Conservation (phyloP, 2,888 invertebrate genomes). For the Schizotus pectinicornis region DNA sequence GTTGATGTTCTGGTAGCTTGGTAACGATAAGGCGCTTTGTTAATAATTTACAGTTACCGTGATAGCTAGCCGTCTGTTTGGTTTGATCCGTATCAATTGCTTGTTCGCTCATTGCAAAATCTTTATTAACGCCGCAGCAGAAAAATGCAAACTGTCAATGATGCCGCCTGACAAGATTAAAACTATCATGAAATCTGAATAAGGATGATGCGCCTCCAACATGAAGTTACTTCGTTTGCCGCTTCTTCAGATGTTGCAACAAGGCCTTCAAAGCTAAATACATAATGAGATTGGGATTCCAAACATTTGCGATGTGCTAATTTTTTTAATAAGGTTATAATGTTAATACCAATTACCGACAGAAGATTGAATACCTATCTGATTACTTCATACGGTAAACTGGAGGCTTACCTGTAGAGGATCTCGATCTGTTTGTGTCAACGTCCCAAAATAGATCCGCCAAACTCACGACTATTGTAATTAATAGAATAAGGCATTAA, state of each 20-base stretch:
- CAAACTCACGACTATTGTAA: conserved; percentile 17
- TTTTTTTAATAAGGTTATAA: too few relatives aligned
- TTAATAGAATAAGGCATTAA: conserved; percentile 10
- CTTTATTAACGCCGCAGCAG: conserved; percentile 14
- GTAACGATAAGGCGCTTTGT: conserved; percentile 35
- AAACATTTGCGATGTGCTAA: too few relatives aligned
- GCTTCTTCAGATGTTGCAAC: too few relatives aligned
- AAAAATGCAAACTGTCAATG: neutral
- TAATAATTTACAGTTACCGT: conserved; percentile 38
- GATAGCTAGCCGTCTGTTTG: conserved; percentile 33
- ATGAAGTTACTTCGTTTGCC: neutral
- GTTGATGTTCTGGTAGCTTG: conserved; percentile 37
- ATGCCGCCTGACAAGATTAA: neutral
- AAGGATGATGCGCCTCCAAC: neutral
- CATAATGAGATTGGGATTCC: neutral
- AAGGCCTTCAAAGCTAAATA: neutral
- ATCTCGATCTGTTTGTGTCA: too few relatives aligned
- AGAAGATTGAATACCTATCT: too few relatives aligned
- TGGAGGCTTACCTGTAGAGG: too few relatives aligned
- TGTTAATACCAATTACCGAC: too few relatives aligned
- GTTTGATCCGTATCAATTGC: conserved; percentile 33
- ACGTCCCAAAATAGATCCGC: neutral
- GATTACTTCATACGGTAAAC: too few relatives aligned
- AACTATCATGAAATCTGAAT: neutral
- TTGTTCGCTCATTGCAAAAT: conserved; percentile 35